Base-by-base conservation (phyloP, 2,113 vertebrate species). In the Notothenia coriiceps region DNA sequence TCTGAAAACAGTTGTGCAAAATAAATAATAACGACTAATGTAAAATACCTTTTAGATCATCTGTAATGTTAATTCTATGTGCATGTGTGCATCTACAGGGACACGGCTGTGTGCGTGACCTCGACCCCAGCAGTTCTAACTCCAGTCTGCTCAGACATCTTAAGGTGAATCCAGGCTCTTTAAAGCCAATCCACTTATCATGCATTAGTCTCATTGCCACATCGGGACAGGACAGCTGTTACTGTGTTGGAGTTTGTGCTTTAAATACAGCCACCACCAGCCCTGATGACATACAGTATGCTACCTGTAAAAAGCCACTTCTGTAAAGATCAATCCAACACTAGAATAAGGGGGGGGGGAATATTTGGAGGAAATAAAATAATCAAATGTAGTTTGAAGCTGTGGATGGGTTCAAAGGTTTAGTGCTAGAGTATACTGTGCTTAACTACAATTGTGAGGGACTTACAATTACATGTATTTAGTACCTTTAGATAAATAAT, bases 101-200 rank as follows among this genome's bases (percentile, higher is more conserved):
- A 71, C 71, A 64, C 4, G 33, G 15, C 63, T 5, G 54, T 51
- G 79, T 88, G 74, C 61, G 35, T 87, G 88, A 93, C 88, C 89
- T 90, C 83, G 15, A 81, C 86, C 80, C 82, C 77, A 82, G 89
- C 71, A 92, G 83, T 83, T 83, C 87, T 81, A 88, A 91, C 87
- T 93, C 85, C 84, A 84, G 91, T 74, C 85, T 85, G 90, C 91
- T 94, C 94, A 94, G 92, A 93, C 93, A 92, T 93, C 93, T 95
- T 94, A 93, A 85, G 89, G 81, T 43, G 75, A 94, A 90, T 92
- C 91, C 86, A 74, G 86, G 77, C 83, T 90, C 84, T 84, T 77
- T 85, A 84, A 90, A 93, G 90, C 73, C 91, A 94, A 94, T 95
- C 94, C 93, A 95, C 87, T 94, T 94, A 95, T 46, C 46, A 70